phyloP scores from a whole-genome alignment of 1,140 invertebrate genomes.

The Drosophila truncata region DNA sequence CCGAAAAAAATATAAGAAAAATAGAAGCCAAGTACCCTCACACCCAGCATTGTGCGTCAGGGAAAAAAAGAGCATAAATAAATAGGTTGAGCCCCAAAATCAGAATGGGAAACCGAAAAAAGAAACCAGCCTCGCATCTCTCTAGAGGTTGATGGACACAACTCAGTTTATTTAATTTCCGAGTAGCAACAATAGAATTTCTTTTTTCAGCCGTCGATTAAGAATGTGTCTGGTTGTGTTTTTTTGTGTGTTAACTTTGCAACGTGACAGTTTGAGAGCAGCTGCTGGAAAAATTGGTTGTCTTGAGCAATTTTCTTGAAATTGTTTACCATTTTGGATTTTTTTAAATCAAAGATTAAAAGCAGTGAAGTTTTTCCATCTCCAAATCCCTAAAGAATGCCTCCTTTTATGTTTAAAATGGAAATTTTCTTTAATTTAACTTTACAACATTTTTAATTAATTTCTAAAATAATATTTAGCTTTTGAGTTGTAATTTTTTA shows the following conservation, averaged over 20 bases:
- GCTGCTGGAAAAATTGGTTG: not conserved
- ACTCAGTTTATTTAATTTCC: conserved; percentile 70
- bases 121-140: conserved; percentile 19
- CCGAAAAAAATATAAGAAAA: conserved; percentile 1
- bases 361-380: not conserved
- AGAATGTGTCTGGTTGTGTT: conserved; percentile 4
- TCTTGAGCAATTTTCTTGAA: not conserved
- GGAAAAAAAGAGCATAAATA: not conserved
- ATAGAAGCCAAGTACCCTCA: not conserved
- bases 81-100: not conserved
- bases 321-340: not conserved
- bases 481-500: not conserved
- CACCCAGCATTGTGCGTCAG: not conserved
- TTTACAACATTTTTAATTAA: too few species aligned
- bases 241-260: conserved; percentile 11
- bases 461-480: not conserved
- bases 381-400: not conserved
- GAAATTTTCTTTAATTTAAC: not conserved
- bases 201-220: conserved; percentile 6
- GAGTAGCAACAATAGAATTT: conserved; percentile 48
- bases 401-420: not conserved
- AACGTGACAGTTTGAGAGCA: conserved; percentile 37
- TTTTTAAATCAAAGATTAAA: not conserved
- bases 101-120: conserved; percentile 1
- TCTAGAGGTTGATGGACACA: conserved; percentile 62